Evolutionary conservation across 2,113 vertebrate species (phyloP), one percentile per base, ranked within the genome.

Genomic region (Cnemophilus loriae): DNA sequence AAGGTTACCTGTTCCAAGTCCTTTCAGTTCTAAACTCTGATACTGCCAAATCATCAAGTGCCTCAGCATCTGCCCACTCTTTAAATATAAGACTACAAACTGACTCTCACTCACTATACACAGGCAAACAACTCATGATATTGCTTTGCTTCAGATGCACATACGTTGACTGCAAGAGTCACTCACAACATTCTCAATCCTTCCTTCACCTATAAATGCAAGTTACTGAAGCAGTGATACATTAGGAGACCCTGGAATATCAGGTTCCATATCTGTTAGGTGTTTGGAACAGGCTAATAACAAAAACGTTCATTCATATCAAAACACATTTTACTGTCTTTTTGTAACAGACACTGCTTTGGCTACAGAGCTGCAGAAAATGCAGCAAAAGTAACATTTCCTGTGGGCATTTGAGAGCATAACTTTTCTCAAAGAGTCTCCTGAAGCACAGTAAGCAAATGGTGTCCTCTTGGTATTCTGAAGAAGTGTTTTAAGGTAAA

Each of bases 1-100:
- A 96, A 94, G 85, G 83, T 86, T 90, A 95, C 77, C 82, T 86
- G 71, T 23, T 89, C 81, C 50, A 63, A 94, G 5, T 55, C 26
- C 55, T 61, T 94, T 76, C 77, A 90, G 2, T 37, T 89, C 69
- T 68, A 73, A 91, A 78, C 64, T n/a, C 46, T 57, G 73, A 59
- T 42, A 46, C 46, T 73, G 65, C 32, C 74, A 79, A 76, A 57
- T 50, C 10, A 3, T 75, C 59, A 16, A 74, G 39, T 39, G n/a
- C 52, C 73, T 41, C 78, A 77, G 74, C 46, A 83, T 52, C 44
- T 67, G n/a, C 49, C 71, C 35, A 5, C 60, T 70, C 73, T 41
- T 89, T 71, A 91, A 83, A 89, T 44, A 3, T 20, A 75, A 46
- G 39, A 50, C 46, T 70, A 61, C 22, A 74, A 71, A 67, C 56